Percentiles rank a stretch among this genome's conserved stretches.
phyloP scores from a whole-genome alignment of 2,888 invertebrate species.

The Diploptera punctata region DNA sequence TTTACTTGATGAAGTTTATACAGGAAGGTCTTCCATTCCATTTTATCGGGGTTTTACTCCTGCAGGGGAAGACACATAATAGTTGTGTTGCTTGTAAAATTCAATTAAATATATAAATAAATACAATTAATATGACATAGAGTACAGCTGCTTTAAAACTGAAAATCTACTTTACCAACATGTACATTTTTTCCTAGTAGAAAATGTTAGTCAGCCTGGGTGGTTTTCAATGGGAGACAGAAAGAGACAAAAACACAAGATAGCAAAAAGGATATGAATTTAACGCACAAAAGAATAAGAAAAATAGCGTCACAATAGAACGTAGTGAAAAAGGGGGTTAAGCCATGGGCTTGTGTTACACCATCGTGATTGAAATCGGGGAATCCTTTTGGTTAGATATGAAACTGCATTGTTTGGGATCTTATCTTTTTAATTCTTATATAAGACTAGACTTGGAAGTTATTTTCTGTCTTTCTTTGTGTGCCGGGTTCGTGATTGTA shows the following conservation, averaged over 20 bases:
- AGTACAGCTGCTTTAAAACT: too few species aligned
- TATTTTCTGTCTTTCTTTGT: not conserved
- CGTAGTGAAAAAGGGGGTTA: not conserved
- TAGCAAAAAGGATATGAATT: slow-evolving; percentile 13
- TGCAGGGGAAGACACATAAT: too few species aligned
- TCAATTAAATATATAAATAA: too few species aligned
- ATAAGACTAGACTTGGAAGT: not conserved
- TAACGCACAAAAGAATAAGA: slow-evolving; percentile 23
- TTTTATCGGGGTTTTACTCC: too few species aligned
- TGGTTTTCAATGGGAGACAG: not conserved
- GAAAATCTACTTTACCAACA: not conserved
- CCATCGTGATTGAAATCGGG: slow-evolving; percentile 19
- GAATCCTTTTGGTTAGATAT: slow-evolving; percentile 12
- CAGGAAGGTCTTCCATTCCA: too few species aligned
- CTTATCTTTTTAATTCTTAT: slow-evolving; percentile 16
- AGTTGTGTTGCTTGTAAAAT: too few species aligned
- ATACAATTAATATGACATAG: too few species aligned
- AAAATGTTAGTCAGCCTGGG: not conserved
- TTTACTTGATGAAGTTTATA: too few species aligned
- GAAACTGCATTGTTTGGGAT: slow-evolving; percentile 12
- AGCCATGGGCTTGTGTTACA: not conserved
- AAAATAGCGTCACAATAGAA: slow-evolving; percentile 5
- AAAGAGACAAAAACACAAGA: not conserved
- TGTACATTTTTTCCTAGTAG: not conserved
- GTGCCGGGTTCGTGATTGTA: not conserved